Percentiles rank a stretch among this genome's conserved stretches.
phyloP scores from a whole-genome alignment of 2,888 invertebrate genomes.

The Marronus borbonicus region DNA sequence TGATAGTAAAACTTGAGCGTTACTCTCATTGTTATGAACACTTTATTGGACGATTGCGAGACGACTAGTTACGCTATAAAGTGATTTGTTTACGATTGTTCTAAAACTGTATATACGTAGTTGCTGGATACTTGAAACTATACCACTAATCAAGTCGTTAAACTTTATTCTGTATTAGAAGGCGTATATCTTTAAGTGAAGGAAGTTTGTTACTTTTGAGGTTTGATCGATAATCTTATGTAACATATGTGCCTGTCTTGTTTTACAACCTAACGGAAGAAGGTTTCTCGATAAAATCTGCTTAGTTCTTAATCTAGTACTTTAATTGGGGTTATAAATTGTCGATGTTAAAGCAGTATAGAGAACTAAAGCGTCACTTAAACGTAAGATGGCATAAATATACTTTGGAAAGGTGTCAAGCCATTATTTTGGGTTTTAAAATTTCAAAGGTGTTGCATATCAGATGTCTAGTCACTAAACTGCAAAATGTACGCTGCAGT shows the following conservation, averaged over 20 bases:
- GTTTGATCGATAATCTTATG: constrained; percentile 1
- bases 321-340: constrained; percentile 11
- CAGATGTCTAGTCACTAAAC: neutral
- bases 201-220: neutral
- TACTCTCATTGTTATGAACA: constrained; percentile 38
- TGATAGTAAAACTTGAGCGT: constrained; percentile 39
- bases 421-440: neutral
- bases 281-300: neutral
- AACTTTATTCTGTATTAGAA: constrained; percentile 19
- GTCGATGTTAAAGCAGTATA: neutral
- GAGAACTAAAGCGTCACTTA: neutral
- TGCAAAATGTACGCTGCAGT: neutral
- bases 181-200: constrained; percentile 5
- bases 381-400: neutral
- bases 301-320: constrained; percentile 1
- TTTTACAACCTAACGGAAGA: constrained; percentile 11
- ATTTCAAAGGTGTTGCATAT: no score
- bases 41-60: constrained; percentile 41
- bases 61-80: constrained; percentile 37
- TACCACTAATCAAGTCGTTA: constrained; percentile 40
- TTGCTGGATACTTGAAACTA: constrained; percentile 11
- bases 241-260: constrained; percentile 6
- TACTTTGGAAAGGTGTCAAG: neutral
- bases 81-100: constrained; percentile 46
- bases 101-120: constrained; percentile 15